Evolutionary conservation across 2,113 vertebrate genomes (phyloP).

Genomic region (Periophthalmodon schlosseri): DNA sequence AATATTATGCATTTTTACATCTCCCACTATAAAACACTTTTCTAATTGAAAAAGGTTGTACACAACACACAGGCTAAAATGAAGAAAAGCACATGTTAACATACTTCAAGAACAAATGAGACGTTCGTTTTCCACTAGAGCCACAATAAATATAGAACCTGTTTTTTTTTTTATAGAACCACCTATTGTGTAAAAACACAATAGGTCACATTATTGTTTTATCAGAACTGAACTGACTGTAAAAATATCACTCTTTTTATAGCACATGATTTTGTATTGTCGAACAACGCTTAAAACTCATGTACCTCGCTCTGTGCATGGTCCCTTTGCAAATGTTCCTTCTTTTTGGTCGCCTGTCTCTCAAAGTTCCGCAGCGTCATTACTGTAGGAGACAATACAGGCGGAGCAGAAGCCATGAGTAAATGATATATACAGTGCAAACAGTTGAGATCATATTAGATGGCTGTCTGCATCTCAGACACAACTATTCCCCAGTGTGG

Average conservation of each 20-base stretch:
- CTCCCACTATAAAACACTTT: too few species aligned
- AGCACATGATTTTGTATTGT: neutral
- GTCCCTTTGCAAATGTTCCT: slow-evolving; percentile 39
- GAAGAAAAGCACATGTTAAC: too few species aligned
- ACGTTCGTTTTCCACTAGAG: too few species aligned
- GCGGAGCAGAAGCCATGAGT: slow-evolving; percentile 35
- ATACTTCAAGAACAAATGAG: too few species aligned
- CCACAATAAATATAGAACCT: too few species aligned
- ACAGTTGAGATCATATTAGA: slow-evolving; percentile 49
- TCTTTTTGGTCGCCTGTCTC: slow-evolving; percentile 59
- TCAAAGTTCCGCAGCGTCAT: slow-evolving; percentile 75
- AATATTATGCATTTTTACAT: too few species aligned
- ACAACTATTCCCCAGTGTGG: slow-evolving; percentile 21
- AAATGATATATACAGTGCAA: slow-evolving; percentile 45
- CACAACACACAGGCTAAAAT: too few species aligned
- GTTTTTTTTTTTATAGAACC: too few species aligned
- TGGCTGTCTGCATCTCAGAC: slow-evolving; percentile 34
- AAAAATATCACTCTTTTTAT: neutral
- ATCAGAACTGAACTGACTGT: neutral
- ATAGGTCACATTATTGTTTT: neutral
- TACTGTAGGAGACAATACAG: slow-evolving; percentile 60
- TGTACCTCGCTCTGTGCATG: slow-evolving; percentile 52
- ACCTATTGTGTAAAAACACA: too few species aligned
- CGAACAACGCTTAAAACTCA: slow-evolving; percentile 8
- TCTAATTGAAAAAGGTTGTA: too few species aligned